Evolutionary conservation across 2,797 vertebrate genomes (phyloP), one percentile per base, ranked within the genome.

Genomic region (Zenarchopterus dispar): DNA sequence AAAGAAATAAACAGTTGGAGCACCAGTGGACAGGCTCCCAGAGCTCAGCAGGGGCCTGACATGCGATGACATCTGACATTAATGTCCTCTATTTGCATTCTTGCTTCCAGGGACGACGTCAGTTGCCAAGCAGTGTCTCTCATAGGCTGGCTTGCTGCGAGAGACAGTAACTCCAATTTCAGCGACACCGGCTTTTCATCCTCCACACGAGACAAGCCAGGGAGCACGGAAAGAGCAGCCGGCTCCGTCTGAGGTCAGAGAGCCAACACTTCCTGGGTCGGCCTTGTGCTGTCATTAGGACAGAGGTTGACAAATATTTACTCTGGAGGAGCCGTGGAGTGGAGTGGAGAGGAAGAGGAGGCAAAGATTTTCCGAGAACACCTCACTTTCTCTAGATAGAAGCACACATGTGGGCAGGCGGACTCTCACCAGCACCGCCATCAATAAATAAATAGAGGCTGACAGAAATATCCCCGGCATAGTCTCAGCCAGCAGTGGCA

Each of bases 391-490:
- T 77, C 77, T 71, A 57, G 77, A 80, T 78, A 73, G 66, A 55
- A 67, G 80, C 75, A 58, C 45, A 55, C 87, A 75, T 88, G 87
- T 78, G 85, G 77, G 87, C 86, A 84, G 86, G 79, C 81, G 44
- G 85, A 89, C 89, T 86, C 85, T 86, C 85, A 84, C 82, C 84
- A 90, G 85, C 87, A 75, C 77, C 68, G 67, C 70, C 85, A 92
- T 92, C 84, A 92, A 92, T 92, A 93, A 92, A 89, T 92, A 91
- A 93, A 91, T 47, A 88, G 74, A 86, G 80, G 72, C 81, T 89
- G 86, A 90, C 88, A 91, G 89, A 93, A 92, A 91, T 93, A 91
- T 90, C 89, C 84, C 84, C 82, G 56, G 74, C 82, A 83, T 61
- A 61, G 81, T 77, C 70, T 80, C 75, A 73, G 77, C 80, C 75